A percentile compares a stretch with the other conserved stretches of the same genome.
phyloP scores from a whole-genome alignment of 2,113 vertebrate species.

The Psittacula cyanocephala region DNA sequence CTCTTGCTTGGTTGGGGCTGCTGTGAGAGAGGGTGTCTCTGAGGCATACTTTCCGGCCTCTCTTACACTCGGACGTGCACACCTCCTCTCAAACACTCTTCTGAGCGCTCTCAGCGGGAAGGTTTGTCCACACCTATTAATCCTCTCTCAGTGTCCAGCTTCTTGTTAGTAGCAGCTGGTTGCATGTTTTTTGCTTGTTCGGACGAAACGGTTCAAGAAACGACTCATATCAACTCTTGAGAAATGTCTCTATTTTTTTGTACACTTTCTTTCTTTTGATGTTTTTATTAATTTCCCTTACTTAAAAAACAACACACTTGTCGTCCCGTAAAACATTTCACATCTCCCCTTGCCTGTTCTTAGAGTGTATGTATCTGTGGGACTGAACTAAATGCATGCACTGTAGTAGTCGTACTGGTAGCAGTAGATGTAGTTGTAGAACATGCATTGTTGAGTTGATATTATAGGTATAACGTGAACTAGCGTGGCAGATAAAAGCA shows the following conservation, averaged over 20 bases:
- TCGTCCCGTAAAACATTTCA: conserved; percentile 83
- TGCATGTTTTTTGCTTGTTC: conserved; percentile 89
- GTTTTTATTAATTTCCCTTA: conserved; percentile 76
- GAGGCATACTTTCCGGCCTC: conserved; percentile 85
- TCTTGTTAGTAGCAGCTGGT: conserved; percentile 84
- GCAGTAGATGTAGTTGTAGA: conserved; percentile 80
- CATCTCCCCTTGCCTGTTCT: conserved; percentile 83
- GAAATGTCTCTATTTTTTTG: conserved; percentile 77
- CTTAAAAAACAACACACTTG: conserved; percentile 79
- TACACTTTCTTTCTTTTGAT: conserved; percentile 70
- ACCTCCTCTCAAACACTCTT: conserved; percentile 87
- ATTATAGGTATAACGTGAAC: conserved; percentile 69
- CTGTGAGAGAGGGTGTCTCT: conserved; percentile 87
- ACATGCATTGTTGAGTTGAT: conserved; percentile 84
- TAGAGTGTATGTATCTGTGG: conserved; percentile 84
- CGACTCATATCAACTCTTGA: conserved; percentile 79
- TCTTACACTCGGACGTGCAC: conserved; percentile 87
- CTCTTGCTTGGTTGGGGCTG: conserved; percentile 88
- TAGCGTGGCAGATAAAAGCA: conserved; percentile 60
- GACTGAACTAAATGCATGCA: conserved; percentile 85
- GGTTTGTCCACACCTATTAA: conserved; percentile 88
- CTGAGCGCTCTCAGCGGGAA: conserved; percentile 87
- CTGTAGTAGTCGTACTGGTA: conserved; percentile 80
- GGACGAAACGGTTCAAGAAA: conserved; percentile 81
- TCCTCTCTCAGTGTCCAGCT: conserved; percentile 84